Percentiles rank a stretch among this genome's conserved stretches.
Evolutionary conservation across 2,113 vertebrate genomes (phyloP).

Genomic region (Hyaena hyaena): DNA sequence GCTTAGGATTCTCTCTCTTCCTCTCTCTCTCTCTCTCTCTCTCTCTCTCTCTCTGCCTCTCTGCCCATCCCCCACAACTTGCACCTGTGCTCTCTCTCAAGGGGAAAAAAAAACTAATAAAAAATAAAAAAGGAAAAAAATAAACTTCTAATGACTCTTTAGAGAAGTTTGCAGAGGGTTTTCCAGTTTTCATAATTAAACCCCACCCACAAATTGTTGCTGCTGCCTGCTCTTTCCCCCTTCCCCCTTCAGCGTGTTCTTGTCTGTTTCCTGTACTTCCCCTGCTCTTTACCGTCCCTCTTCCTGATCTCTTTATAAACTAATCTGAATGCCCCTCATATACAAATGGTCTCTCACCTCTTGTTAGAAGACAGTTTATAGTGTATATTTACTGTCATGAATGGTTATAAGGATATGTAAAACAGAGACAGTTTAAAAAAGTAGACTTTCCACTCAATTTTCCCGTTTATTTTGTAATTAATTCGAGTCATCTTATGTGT

Average conservation of each 20-base stretch:
- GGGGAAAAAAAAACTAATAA: too few species aligned
- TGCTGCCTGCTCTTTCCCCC: not conserved
- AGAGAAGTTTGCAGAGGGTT: not conserved
- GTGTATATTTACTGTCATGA: not conserved
- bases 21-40: too few species aligned
- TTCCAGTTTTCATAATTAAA: constrained; percentile 9
- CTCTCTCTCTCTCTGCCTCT: too few species aligned
- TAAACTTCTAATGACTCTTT: constrained; percentile 2
- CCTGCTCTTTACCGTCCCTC: not conserved
- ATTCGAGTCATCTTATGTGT: not conserved
- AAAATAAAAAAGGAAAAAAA: too few species aligned
- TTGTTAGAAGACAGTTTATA: constrained; percentile 7
- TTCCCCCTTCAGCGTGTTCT: not conserved
- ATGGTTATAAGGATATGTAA: not conserved
- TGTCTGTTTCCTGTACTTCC: not conserved
- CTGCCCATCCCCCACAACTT: too few species aligned
- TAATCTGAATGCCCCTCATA: not conserved
- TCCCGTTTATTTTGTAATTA: constrained; percentile 37
- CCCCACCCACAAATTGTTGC: not conserved
- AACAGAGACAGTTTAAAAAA: not conserved
- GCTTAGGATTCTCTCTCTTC: too few species aligned
- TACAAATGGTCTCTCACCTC: not conserved
- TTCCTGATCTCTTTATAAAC: not conserved
- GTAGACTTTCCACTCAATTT: not conserved
- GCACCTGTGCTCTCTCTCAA: too few species aligned